Base-by-base conservation (phyloP, 2,113 vertebrate species). In the Colossoma macropomum region DNA sequence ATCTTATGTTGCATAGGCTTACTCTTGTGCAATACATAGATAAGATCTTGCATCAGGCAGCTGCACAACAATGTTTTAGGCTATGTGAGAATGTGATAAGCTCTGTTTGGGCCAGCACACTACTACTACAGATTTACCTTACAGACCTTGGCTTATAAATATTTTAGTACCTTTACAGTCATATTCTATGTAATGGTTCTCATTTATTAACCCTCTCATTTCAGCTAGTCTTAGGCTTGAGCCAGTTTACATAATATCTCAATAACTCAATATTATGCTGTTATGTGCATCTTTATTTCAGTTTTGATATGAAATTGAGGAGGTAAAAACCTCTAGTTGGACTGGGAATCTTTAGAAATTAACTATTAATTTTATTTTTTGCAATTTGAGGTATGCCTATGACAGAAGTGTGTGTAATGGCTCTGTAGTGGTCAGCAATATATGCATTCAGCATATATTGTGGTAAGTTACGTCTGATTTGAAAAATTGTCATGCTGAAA, bases 41-140 rank as follows among this genome's bases (percentile, higher is more conserved):
- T 85, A 85, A 71, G 74, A 85, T 85, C 84, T 81, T 68, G 48
- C 62, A 66, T 82, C 60, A 65, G 41, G 41, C 28, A 50, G 69
- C 60, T 79, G 15, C 60, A 63, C 56, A 56, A 81, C 56, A 25
- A n/a, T 32, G 21, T 15, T 75, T 73, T 28, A 84, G 50, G 25
- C 50, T 60, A 34, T 27, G 34, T 41, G 48, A 84, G 62, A 75
- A 79, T 34, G 60, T 60, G 62, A 59, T 84, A 52, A 74, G 59
- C 70, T 78, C 28, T 48, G 45, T 50, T 73, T 41, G 11, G 75
- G 41, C 68, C 10, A 9, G 34, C 50, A 45, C 38, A 71, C 23
- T n/a, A n/a, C n/a, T n/a, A 48, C 48, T 32, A 60, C 19, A 41
- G 19, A 28, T 45, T 16, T 27, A 62, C 25, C 34, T 19, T 45